Conservation (phyloP, 2,888 invertebrate genomes). For the Tachina lurida region DNA sequence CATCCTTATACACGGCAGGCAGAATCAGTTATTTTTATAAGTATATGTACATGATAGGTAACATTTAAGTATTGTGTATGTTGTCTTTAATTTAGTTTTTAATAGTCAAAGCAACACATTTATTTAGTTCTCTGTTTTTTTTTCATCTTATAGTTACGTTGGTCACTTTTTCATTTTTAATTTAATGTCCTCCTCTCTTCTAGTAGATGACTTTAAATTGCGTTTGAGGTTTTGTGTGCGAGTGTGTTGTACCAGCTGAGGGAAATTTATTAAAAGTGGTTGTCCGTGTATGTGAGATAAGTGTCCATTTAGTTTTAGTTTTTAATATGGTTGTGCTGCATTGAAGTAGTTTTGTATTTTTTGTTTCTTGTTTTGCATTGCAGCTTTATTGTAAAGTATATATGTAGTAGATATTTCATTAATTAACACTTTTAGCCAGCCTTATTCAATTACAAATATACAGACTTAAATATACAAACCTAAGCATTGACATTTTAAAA, state of each 20-base stretch:
- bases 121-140: constrained; percentile 45
- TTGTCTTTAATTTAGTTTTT: constrained; percentile 70
- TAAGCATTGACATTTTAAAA: not conserved
- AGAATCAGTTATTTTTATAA: constrained; percentile 24
- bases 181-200: constrained; percentile 36
- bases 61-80: constrained; percentile 64
- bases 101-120: constrained; percentile 70
- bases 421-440: constrained; percentile 70
- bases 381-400: constrained; percentile 44
- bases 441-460: constrained; percentile 63
- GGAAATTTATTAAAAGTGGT: constrained; percentile 21
- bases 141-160: constrained; percentile 15
- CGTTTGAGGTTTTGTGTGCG: constrained; percentile 50
- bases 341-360: constrained; percentile 32
- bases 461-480: not conserved
- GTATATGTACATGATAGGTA: constrained; percentile 59
- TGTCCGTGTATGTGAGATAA: constrained; percentile 53
- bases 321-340: constrained; percentile 58
- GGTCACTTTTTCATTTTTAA: constrained; percentile 31
- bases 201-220: constrained; percentile 39
- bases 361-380: constrained; percentile 3
- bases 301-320: constrained; percentile 65
- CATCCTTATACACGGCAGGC: constrained; percentile 11
- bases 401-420: constrained; percentile 62
- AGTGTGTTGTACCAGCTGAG: constrained; percentile 12